phyloP scores from a whole-genome alignment of 2,113 vertebrate species.

The Ptychochromis oligacanthus region DNA sequence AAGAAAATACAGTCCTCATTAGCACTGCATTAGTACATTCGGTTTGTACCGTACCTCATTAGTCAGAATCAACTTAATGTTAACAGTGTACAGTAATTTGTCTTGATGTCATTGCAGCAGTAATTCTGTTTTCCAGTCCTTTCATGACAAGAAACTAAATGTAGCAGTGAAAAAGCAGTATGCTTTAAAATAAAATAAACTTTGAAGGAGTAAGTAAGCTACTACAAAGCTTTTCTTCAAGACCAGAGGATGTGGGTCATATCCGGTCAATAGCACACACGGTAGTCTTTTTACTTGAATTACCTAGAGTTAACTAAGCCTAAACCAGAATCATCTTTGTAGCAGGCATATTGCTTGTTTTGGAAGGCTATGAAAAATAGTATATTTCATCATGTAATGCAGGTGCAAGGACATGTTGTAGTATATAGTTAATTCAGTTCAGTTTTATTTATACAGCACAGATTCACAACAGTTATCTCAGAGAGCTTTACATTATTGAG shows the following conservation, averaged over 20 bases:
- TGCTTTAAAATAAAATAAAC: neutral
- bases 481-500: neutral
- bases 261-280: no score
- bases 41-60: conserved; percentile 24
- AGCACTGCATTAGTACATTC: conserved; percentile 24
- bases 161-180: neutral
- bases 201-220: neutral
- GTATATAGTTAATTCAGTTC: neutral
- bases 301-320: neutral
- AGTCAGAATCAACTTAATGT: conserved; percentile 27
- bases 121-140: neutral
- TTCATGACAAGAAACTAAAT: neutral
- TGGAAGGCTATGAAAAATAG: neutral
- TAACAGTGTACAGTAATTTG: neutral
- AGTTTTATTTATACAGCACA: neutral
- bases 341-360: neutral
- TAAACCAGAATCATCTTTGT: neutral
- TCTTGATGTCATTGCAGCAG: conserved; percentile 8
- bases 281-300: no score
- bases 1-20: conserved; percentile 23
- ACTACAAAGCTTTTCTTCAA: neutral
- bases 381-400: neutral
- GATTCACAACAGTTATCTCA: conserved; percentile 2
- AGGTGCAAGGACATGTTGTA: neutral
- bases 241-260: neutral